phyloP scores from a whole-genome alignment of 2,113 vertebrate genomes.

The Pleuronectes platessa region DNA sequence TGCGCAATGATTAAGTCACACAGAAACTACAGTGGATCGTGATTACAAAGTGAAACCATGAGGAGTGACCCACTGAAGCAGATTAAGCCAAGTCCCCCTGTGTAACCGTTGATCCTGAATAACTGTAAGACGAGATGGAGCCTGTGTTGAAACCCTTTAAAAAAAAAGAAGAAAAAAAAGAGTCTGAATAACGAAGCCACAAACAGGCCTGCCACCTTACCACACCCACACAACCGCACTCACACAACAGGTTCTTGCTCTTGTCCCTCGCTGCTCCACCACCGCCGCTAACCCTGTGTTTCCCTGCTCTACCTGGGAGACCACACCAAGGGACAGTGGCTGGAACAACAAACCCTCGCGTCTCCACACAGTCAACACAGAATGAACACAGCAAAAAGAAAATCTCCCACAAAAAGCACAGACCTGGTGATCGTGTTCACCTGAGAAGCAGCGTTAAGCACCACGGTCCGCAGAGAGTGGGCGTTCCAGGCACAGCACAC shows the following conservation, averaged over 20 bases:
- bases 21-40: not conserved
- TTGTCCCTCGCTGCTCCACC: not conserved
- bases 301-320: slow-evolving; percentile 19
- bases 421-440: slow-evolving; percentile 4
- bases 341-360: slow-evolving; percentile 6
- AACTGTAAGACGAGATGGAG: slow-evolving; percentile 51
- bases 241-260: slow-evolving; percentile 74
- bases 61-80: not conserved
- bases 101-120: slow-evolving; percentile 3
- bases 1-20: not conserved
- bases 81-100: not conserved
- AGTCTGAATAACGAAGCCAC: slow-evolving; percentile 38
- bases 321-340: slow-evolving; percentile 53
- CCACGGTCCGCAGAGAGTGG: slow-evolving; percentile 24
- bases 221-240: slow-evolving; percentile 66
- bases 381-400: not conserved
- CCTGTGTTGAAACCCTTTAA: slow-evolving; percentile 13
- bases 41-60: not conserved
- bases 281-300: not conserved
- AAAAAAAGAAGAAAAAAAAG: slow-evolving; percentile 27
- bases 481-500: slow-evolving; percentile 37
- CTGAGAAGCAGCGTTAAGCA: slow-evolving; percentile 10
- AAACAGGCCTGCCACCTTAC: slow-evolving; percentile 69
- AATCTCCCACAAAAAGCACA: too few species aligned
- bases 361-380: not conserved